These are phyloP conservation scores for Grapholita molesta DNA, from an alignment of 1,140 invertebrate species.

Conservation along the genomic window DNA sequence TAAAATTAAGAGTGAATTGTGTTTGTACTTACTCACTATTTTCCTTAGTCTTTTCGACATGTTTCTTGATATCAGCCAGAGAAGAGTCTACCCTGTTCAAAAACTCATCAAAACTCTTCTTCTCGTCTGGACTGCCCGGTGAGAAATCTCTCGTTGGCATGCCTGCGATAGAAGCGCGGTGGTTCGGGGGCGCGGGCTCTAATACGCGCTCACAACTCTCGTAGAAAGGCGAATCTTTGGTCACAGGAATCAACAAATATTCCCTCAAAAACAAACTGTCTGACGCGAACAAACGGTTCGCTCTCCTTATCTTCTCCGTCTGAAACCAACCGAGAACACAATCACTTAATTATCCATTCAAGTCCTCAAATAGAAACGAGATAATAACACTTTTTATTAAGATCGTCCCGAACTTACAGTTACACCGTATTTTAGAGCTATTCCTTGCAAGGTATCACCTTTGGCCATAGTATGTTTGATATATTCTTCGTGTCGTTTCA, in stretches of 20 bases:
- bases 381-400: conserved; percentile 57
- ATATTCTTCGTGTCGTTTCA: conserved; percentile 82
- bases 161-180: conserved; percentile 77
- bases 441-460: conserved; percentile 94
- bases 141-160: conserved; percentile 75
- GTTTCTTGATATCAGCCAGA: conserved; percentile 90
- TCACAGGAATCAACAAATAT: conserved; percentile 88
- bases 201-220: conserved; percentile 71
- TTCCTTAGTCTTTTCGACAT: conserved; percentile 88
- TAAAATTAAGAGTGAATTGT: conserved; percentile 21
- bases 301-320: conserved; percentile 94
- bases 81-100: conserved; percentile 92
- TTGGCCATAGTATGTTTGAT: conserved; percentile 89
- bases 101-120: conserved; percentile 88
- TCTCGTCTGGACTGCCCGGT: conserved; percentile 81
- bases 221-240: conserved; percentile 80
- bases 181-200: conserved; percentile 50
- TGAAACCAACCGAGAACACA: conserved; percentile 72
- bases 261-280: conserved; percentile 93
- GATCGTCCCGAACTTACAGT: conserved; percentile 84
- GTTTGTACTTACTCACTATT: conserved; percentile 90
- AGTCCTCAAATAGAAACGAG: conserved; percentile 35
- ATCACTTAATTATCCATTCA: conserved; percentile 26
- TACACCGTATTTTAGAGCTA: conserved; percentile 94
- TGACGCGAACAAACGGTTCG: conserved; percentile 91